Conservation (phyloP, 2,888 invertebrate species). For the Hypolimnas misippus region DNA sequence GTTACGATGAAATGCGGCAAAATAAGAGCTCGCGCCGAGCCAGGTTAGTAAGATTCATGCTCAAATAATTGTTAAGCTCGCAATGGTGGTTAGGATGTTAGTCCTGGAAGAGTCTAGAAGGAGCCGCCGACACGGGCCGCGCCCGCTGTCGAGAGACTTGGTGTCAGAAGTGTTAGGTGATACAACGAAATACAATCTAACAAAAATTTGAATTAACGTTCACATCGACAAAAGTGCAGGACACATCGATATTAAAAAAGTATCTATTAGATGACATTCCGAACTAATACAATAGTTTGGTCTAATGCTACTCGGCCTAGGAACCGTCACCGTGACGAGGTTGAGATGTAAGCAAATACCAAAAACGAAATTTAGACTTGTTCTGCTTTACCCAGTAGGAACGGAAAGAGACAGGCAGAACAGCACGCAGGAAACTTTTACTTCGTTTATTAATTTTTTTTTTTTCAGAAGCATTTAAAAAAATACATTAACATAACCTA, state of each 20-base stretch:
- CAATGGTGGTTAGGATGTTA: constrained; percentile 80
- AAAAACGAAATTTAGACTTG: constrained; percentile 85
- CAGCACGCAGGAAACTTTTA: constrained; percentile 69
- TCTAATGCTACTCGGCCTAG: constrained; percentile 78
- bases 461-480: background rate
- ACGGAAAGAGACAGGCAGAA: constrained; percentile 70
- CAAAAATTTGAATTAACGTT: constrained; percentile 77
- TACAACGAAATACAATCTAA: constrained; percentile 82
- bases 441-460: constrained; percentile 28
- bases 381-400: constrained; percentile 73
- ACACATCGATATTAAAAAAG: constrained; percentile 75
- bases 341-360: constrained; percentile 78
- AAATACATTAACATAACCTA: background rate
- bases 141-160: constrained; percentile 53
- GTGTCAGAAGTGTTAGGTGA: constrained; percentile 72
- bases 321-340: constrained; percentile 81
- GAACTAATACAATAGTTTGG: constrained; percentile 68
- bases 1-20: constrained; percentile 78
- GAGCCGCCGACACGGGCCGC: constrained; percentile 67
- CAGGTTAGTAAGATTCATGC: constrained; percentile 78
- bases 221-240: constrained; percentile 67
- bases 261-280: constrained; percentile 79
- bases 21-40: constrained; percentile 80
- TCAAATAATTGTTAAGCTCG: constrained; percentile 82
- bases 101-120: constrained; percentile 75